A percentile compares a stretch with the other conserved stretches of the same genome.
These are phyloP conservation scores for Gadus macrocephalus DNA, from an alignment of 2,113 vertebrate genomes.

Conservation along the genomic window DNA sequence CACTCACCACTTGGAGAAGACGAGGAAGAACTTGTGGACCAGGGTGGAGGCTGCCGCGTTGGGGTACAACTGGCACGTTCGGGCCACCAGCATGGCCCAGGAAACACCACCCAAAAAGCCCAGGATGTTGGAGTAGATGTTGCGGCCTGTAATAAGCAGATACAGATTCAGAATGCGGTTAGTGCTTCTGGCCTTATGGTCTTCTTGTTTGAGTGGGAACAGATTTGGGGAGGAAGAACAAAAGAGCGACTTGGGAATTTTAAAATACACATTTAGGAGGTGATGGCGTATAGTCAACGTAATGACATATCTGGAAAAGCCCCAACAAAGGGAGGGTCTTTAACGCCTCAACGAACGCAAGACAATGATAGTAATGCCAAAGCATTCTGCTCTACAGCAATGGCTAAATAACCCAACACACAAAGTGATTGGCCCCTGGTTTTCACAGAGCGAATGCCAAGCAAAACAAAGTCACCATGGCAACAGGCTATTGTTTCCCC, in stretches of 20 bases:
- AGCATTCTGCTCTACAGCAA: too few relatives aligned
- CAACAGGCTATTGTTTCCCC: not conserved
- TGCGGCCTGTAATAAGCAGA: slow-evolving; percentile 72
- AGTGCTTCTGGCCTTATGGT: too few relatives aligned
- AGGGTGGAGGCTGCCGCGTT: slow-evolving; percentile 88
- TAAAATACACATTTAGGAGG: too few relatives aligned
- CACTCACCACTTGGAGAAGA: slow-evolving; percentile 92
- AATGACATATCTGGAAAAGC: too few relatives aligned
- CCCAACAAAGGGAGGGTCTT: too few relatives aligned
- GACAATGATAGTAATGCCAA: too few relatives aligned
- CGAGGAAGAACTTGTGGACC: slow-evolving; percentile 92
- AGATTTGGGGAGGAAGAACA: too few relatives aligned
- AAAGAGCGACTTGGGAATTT: too few relatives aligned
- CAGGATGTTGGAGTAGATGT: slow-evolving; percentile 92
- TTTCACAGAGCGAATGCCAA: slow-evolving; percentile 16
- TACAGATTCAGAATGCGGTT: not conserved
- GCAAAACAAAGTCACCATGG: slow-evolving; percentile 27
- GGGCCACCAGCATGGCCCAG: slow-evolving; percentile 90
- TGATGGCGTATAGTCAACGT: too few relatives aligned
- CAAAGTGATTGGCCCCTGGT: slow-evolving; percentile 7
- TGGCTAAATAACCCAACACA: not conserved
- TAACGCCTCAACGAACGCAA: too few relatives aligned
- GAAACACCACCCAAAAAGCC: slow-evolving; percentile 91
- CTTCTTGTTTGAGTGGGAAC: too few relatives aligned
- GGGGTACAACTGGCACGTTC: slow-evolving; percentile 91